Evolutionary conservation across 2,888 invertebrate species (phyloP).

Genomic region (Dicranocentrus wangi): DNA sequence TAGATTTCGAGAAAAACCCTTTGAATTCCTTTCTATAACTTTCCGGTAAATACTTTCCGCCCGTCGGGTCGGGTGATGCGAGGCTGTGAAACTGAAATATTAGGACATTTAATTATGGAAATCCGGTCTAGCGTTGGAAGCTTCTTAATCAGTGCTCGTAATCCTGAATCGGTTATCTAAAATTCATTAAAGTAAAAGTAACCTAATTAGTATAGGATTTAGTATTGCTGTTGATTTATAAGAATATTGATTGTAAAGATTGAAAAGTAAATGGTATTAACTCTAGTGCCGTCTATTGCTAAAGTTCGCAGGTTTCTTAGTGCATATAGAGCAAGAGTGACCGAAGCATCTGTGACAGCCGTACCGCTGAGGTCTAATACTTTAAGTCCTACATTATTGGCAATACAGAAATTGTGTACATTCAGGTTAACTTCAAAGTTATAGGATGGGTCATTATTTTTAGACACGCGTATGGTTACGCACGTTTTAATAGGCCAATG

Average conservation of each 20-base stretch:
- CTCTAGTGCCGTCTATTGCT: constrained; percentile 63
- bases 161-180: constrained; percentile 58
- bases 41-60: constrained; percentile 50
- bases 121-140: constrained; percentile 55
- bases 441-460: no score
- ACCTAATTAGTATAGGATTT: no score
- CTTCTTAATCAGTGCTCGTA: constrained; percentile 36
- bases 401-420: no score
- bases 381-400: constrained; percentile 53
- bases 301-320: constrained; percentile 59
- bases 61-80: constrained; percentile 59
- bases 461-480: background rate
- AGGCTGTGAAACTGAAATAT: constrained; percentile 34
- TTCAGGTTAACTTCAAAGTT: no score
- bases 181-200: constrained; percentile 20
- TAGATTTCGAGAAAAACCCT: no score
- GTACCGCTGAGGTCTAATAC: constrained; percentile 67
- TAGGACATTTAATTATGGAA: constrained; percentile 46
- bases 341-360: constrained; percentile 62
- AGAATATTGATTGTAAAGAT: background rate
- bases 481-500: constrained; percentile 55
- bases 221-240: no score
- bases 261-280: constrained; percentile 14
- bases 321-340: constrained; percentile 62
- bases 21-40: no score